A percentile compares a stretch with the other conserved stretches of the same genome.
Evolutionary conservation across 2,888 invertebrate genomes (phyloP).

Genomic region (Trichopria drosophilae): DNA sequence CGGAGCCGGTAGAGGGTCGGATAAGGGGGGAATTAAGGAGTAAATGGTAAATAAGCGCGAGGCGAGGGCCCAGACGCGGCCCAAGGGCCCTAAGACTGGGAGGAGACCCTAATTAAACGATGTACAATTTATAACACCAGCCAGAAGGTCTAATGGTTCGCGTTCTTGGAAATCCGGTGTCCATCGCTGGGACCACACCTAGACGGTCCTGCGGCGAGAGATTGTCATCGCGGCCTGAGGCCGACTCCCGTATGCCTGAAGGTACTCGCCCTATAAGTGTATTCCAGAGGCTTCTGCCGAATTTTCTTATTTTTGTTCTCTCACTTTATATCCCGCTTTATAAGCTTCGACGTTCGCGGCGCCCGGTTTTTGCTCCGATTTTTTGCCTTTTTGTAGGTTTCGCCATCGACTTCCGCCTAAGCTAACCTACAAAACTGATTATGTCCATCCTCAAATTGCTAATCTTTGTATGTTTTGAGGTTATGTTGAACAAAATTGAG

Average conservation of each 20-base stretch:
- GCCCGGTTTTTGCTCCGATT: too few species aligned
- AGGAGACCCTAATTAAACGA: slow-evolving; percentile 58
- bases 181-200: slow-evolving; percentile 56
- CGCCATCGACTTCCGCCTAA: too few species aligned
- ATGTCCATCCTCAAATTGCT: too few species aligned
- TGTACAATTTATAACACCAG: slow-evolving; percentile 60
- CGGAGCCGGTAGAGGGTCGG: slow-evolving; percentile 38
- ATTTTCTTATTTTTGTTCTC: slow-evolving; percentile 17
- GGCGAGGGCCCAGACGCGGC: slow-evolving; percentile 34
- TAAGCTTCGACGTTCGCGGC: too few species aligned
- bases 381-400: too few species aligned
- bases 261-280: not conserved
- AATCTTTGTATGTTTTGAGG: too few species aligned
- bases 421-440: too few species aligned
- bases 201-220: slow-evolving; percentile 49
- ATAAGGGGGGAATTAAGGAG: too few species aligned
- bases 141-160: slow-evolving; percentile 57
- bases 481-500: not conserved
- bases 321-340: too few species aligned
- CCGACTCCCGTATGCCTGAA: slow-evolving; percentile 29
- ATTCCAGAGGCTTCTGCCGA: not conserved
- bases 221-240: slow-evolving; percentile 51
- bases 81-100: slow-evolving; percentile 36
- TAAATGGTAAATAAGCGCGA: slow-evolving; percentile 50
- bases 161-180: slow-evolving; percentile 57